These are phyloP conservation scores for Microcaecilia unicolor DNA, from an alignment of 2,797 vertebrate genomes.

Conservation along the genomic window DNA sequence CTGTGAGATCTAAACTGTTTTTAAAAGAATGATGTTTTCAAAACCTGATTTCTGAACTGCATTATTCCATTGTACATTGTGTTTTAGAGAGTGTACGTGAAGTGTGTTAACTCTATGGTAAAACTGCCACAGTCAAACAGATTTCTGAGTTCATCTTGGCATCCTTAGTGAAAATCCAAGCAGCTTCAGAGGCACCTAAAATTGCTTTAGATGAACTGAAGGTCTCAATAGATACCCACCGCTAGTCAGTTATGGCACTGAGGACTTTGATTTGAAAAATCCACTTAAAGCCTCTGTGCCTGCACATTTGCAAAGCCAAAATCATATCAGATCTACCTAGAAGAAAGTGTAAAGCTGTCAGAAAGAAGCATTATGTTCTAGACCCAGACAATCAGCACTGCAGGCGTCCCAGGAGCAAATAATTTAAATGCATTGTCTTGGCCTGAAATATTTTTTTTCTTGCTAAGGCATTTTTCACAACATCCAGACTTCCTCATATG, in stretches of 20 bases:
- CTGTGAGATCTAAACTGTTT: not conserved
- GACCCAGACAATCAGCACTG: slow-evolving; percentile 26
- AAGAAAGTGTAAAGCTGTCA: slow-evolving; percentile 34
- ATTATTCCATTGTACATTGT: not conserved
- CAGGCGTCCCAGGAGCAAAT: slow-evolving; percentile 25
- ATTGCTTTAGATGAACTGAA: slow-evolving; percentile 5
- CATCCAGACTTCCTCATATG: slow-evolving; percentile 32
- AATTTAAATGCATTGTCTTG: slow-evolving; percentile 16
- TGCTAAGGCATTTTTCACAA: slow-evolving; percentile 27
- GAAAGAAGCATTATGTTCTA: slow-evolving; percentile 28
- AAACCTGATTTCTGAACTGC: not conserved
- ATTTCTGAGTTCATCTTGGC: slow-evolving; percentile 32
- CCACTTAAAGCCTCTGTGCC: not conserved
- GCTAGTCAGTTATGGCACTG: not conserved
- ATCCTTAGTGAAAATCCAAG: not conserved
- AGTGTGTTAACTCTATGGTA: slow-evolving; percentile 4
- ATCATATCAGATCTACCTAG: slow-evolving; percentile 17
- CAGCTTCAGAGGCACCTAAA: slow-evolving; percentile 15
- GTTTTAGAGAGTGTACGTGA: not conserved
- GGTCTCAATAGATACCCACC: slow-evolving; percentile 3
- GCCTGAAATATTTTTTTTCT: slow-evolving; percentile 22
- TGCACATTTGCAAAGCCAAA: slow-evolving; percentile 1
- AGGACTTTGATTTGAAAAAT: not conserved
- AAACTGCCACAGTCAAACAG: slow-evolving; percentile 21
- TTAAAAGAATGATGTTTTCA: not conserved